Conservation (phyloP, 2,797 vertebrate species). For the Nothura maculosa region DNA sequence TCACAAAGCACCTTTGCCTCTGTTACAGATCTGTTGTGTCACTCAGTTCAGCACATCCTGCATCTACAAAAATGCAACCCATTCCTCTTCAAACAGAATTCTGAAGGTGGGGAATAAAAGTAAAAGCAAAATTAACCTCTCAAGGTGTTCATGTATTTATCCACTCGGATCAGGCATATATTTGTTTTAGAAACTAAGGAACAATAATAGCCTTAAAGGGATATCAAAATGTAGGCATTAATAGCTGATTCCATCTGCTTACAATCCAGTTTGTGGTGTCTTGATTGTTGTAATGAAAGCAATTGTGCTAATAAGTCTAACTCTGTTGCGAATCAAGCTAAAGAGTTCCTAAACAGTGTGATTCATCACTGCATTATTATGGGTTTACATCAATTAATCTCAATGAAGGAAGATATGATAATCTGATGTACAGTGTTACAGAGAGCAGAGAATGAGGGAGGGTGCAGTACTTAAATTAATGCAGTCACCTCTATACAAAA, state of each 20-base stretch:
- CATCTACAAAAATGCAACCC: background rate
- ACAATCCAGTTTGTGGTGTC: background rate
- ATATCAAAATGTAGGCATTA: background rate
- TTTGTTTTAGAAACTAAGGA: background rate
- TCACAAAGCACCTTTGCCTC: background rate
- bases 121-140: background rate
- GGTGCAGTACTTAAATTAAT: background rate
- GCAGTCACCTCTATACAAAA: background rate
- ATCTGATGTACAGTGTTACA: background rate
- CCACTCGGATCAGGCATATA: background rate
- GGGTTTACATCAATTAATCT: background rate
- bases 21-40: background rate
- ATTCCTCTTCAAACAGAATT: background rate
- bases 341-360: background rate
- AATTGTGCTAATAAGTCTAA: background rate
- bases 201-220: background rate
- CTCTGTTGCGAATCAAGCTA: background rate
- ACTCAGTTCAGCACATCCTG: background rate
- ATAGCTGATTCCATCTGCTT: background rate
- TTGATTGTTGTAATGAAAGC: background rate
- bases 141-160: background rate
- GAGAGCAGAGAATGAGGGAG: background rate
- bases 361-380: background rate
- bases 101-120: background rate
- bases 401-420: background rate